Conservation (phyloP, 2,113 vertebrate genomes). For the Charadrius vociferus region DNA sequence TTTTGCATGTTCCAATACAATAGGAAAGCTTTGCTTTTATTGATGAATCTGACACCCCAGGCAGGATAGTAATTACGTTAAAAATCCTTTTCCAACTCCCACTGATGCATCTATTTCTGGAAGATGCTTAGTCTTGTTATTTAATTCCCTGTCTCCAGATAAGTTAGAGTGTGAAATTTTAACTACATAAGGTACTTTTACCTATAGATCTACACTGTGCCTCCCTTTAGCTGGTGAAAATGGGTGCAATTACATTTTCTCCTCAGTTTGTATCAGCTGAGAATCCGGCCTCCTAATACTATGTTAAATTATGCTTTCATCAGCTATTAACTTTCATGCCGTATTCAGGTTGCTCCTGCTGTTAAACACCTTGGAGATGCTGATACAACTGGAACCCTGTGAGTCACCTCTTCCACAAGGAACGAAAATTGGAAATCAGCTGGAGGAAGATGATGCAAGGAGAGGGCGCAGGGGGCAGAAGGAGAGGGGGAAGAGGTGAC, state of each 20-base stretch:
- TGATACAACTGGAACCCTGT: background rate
- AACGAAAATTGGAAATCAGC: background rate
- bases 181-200: conserved; percentile 5
- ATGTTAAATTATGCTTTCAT: background rate
- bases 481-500: background rate
- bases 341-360: background rate
- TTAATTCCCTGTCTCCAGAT: conserved; percentile 22
- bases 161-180: conserved; percentile 9
- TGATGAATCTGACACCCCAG: conserved; percentile 13
- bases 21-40: background rate
- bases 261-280: background rate
- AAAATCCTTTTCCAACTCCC: conserved; percentile 32
- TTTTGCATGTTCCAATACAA: background rate
- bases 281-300: background rate
- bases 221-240: background rate
- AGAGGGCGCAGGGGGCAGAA: background rate
- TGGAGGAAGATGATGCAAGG: background rate
- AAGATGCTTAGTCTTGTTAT: conserved; percentile 31
- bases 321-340: background rate
- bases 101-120: conserved; percentile 56
- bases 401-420: background rate
- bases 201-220: background rate
- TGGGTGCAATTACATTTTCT: background rate
- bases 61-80: conserved; percentile 26
- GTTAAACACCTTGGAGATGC: background rate